Conservation (phyloP, 2,888 invertebrate species). For the Cerceris ruficornis region DNA sequence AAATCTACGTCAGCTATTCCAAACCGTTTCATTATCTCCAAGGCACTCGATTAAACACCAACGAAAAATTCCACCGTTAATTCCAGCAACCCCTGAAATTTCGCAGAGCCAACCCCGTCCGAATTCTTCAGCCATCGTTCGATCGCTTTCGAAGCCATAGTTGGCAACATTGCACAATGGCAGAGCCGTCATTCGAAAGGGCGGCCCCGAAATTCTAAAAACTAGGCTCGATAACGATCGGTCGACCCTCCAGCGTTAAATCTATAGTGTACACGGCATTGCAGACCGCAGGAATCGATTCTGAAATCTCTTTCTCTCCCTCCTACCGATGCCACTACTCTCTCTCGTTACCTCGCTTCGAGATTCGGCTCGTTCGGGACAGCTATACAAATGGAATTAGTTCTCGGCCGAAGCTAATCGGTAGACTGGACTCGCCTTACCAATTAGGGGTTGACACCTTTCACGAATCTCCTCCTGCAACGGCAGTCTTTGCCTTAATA, state of each 20-base stretch:
- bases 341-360: conserved; percentile 7
- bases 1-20: too few species aligned
- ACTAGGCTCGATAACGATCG: conserved; percentile 46
- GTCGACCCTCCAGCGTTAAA: conserved; percentile 12
- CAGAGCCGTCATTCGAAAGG: conserved; percentile 1
- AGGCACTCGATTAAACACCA: too few species aligned
- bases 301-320: conserved; percentile 36
- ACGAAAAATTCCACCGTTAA: too few species aligned
- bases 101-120: too few species aligned
- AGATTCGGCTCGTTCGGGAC: conserved; percentile 2
- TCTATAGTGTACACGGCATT: conserved; percentile 24
- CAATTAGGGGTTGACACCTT: conserved; percentile 57
- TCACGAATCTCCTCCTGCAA: conserved; percentile 18
- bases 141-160: neutral
- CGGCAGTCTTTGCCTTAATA: conserved; percentile 8
- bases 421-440: conserved; percentile 37
- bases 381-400: conserved; percentile 49
- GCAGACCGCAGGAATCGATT: conserved; percentile 51
- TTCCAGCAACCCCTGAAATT: too few species aligned
- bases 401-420: conserved; percentile 49
- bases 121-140: too few species aligned
- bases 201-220: conserved; percentile 18
- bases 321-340: conserved; percentile 4
- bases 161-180: neutral
- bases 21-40: too few species aligned